These are phyloP conservation scores for Talpa occidentalis DNA, from an alignment of 2,113 vertebrate species.

Conservation along the genomic window DNA sequence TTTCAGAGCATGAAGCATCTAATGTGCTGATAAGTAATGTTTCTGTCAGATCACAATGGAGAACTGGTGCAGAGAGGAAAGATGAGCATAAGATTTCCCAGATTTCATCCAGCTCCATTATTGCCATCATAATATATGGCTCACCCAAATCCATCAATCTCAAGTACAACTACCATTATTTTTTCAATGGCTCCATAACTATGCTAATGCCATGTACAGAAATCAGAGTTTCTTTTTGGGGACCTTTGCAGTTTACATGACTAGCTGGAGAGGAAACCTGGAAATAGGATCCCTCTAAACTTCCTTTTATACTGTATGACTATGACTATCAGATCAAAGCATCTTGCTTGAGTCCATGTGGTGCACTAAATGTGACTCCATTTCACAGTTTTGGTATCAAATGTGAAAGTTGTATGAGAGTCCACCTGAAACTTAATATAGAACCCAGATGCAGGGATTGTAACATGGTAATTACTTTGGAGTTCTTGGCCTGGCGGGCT, in stretches of 20 bases:
- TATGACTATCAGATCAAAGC: conserved; percentile 60
- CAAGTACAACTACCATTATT: conserved; percentile 36
- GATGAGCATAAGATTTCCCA: conserved; percentile 74
- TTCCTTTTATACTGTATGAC: conserved; percentile 14
- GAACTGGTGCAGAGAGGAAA: conserved; percentile 69
- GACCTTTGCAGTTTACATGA: conserved; percentile 69
- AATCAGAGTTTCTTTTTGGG: conserved; percentile 71
- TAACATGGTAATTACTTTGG: conserved; percentile 55
- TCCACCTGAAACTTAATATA: background rate
- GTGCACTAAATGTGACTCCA: background rate
- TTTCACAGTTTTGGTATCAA: conserved; percentile 31
- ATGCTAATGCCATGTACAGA: conserved; percentile 59
- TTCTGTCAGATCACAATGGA: conserved; percentile 80
- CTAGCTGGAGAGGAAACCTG: conserved; percentile 55
- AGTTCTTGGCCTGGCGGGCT: conserved; percentile 31
- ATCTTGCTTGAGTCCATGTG: background rate
- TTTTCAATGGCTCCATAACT: conserved; percentile 36
- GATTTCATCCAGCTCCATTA: conserved; percentile 80
- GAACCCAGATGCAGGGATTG: background rate
- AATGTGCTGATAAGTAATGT: conserved; percentile 76
- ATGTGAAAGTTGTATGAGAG: conserved; percentile 38
- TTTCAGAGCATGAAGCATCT: conserved; percentile 64
- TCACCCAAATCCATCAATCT: conserved; percentile 81
- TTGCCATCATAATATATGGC: conserved; percentile 62
- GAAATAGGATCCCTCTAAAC: conserved; percentile 35